These are phyloP conservation scores for Gastrophryne carolinensis DNA, from an alignment of 2,797 vertebrate genomes.

Conservation along the genomic window DNA sequence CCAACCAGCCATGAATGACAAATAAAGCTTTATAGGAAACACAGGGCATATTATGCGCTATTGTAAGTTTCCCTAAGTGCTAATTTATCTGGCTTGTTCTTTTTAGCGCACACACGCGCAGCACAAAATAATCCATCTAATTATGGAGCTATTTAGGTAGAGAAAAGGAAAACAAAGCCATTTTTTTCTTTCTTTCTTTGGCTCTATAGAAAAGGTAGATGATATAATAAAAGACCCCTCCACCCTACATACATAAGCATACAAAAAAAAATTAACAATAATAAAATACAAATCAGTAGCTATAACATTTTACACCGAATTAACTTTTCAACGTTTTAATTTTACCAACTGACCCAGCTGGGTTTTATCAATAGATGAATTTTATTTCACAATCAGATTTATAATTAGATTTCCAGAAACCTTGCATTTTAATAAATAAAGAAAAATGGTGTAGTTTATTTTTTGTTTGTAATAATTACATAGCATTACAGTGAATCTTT, in stretches of 20 bases:
- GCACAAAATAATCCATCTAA: conserved; percentile 78
- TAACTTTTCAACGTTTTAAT: conserved; percentile 70
- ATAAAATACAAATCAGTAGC: conserved; percentile 67
- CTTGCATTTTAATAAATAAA: conserved; percentile 54
- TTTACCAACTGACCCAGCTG: conserved; percentile 71
- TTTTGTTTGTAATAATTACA: not conserved
- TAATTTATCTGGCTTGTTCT: conserved; percentile 85
- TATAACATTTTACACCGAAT: conserved; percentile 72
- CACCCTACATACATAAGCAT: conserved; percentile 41
- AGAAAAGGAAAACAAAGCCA: conserved; percentile 74
- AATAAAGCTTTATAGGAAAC: conserved; percentile 81
- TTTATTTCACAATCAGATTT: conserved; percentile 68
- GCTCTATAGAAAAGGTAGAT: conserved; percentile 69
- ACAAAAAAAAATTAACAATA: conserved; percentile 66
- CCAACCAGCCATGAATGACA: conserved; percentile 81
- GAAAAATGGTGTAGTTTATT: not conserved
- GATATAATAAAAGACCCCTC: conserved; percentile 71
- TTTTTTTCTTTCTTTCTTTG: conserved; percentile 64
- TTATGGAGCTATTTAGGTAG: conserved; percentile 78
- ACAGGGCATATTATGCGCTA: conserved; percentile 79
- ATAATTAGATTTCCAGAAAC: conserved; percentile 69
- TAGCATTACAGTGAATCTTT: not conserved
- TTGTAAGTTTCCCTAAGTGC: conserved; percentile 80
- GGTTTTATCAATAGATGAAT: conserved; percentile 72
- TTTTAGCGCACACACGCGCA: conserved; percentile 73